A percentile compares a stretch with the other conserved stretches of the same genome.
Evolutionary conservation across 2,797 vertebrate species (phyloP).

Genomic region (Anableps anableps): DNA sequence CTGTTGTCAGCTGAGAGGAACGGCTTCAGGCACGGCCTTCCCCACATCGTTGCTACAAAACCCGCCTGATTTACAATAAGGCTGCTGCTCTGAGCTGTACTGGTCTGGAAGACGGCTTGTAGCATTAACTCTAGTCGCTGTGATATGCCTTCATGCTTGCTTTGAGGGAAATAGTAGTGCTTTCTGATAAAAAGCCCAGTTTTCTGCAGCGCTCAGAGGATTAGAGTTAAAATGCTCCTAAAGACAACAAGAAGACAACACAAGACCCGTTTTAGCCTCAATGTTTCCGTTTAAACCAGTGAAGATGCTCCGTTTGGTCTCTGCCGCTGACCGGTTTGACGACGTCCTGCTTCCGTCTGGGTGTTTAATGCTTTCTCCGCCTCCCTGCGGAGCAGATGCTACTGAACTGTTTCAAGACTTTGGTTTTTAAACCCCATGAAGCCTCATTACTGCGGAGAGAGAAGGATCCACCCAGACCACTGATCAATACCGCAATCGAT

Average conservation of each 20-base stretch:
- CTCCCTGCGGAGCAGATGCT: slow-evolving; percentile 19
- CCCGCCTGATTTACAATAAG: no score
- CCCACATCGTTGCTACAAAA: no score
- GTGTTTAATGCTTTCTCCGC: background rate
- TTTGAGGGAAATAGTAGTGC: background rate
- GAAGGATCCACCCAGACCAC: slow-evolving; percentile 41
- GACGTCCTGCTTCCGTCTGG: no score
- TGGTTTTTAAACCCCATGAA: slow-evolving; percentile 47
- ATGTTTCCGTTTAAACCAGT: background rate
- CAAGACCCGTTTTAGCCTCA: background rate
- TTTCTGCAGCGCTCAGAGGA: background rate
- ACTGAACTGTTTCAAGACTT: slow-evolving; percentile 33
- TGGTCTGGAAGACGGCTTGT: no score
- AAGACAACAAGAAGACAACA: background rate
- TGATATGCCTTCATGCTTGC: background rate
- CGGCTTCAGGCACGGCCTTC: no score
- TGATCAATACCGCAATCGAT: slow-evolving; percentile 57
- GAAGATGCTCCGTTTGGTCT: background rate
- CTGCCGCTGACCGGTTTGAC: no score
- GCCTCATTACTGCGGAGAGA: slow-evolving; percentile 58
- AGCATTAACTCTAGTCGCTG: no score
- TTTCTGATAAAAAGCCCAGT: background rate
- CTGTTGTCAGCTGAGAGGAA: background rate
- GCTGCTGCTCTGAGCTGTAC: no score
- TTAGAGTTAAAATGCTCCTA: background rate